These are phyloP conservation scores for Thysanoteuthis rhombus DNA, from an alignment of 2,888 invertebrate genomes.

Conservation along the genomic window DNA sequence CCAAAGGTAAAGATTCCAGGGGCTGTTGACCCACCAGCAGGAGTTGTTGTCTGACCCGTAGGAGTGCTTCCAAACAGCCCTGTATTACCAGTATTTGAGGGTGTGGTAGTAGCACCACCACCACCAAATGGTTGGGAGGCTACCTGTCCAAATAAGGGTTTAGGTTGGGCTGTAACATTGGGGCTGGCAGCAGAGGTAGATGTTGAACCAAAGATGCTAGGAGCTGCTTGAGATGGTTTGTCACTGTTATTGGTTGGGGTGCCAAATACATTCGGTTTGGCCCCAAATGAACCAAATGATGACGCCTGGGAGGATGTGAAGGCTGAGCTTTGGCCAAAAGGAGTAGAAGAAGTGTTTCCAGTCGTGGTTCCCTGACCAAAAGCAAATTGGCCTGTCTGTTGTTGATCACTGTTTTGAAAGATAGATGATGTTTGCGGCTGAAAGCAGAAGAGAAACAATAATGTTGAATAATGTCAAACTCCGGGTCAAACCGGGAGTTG, in stretches of 20 bases:
- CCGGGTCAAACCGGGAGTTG: too few relatives aligned
- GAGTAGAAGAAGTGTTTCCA: background rate
- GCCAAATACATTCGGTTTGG: background rate
- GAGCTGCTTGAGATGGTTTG: background rate
- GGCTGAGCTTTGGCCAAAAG: background rate
- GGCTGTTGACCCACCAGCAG: conserved; percentile 37
- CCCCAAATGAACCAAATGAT: background rate
- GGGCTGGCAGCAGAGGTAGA: background rate
- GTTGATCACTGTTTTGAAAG: background rate
- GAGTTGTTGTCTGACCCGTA: conserved; percentile 41
- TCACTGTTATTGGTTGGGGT: background rate
- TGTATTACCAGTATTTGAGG: background rate
- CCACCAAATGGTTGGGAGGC: background rate
- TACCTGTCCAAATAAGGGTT: background rate
- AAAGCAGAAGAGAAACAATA: background rate
- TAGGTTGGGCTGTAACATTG: background rate
- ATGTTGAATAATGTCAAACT: too few relatives aligned
- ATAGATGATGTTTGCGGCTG: background rate
- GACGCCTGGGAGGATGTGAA: background rate
- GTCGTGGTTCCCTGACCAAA: background rate
- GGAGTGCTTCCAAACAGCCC: conserved; percentile 39
- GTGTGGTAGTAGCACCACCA: background rate
- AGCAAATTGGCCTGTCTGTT: background rate
- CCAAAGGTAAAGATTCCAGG: background rate
- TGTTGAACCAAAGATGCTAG: background rate